Base-by-base conservation (phyloP, 2,888 invertebrate species). In the Tolmerus cingulatus region DNA sequence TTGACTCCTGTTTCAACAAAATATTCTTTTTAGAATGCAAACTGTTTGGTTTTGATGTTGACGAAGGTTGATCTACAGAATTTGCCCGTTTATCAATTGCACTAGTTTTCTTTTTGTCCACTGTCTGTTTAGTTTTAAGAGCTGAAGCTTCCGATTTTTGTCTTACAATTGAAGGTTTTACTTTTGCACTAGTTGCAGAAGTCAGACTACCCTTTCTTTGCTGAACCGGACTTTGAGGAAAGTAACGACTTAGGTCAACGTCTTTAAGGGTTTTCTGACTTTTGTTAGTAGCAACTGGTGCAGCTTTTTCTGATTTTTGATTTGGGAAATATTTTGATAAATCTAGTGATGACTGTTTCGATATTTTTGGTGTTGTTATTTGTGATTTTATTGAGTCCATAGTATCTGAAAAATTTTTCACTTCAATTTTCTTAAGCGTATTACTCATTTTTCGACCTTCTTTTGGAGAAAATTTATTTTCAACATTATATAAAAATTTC, bases 321-420 rank as follows among this genome's bases (percentile, higher is more conserved):
- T 91, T 91, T 9, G 93, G 93, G 89, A 93, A 93, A 88, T 92
- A 93, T 87, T 92, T 92, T 9, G 92, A 91, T 1, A 93, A 89
- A 89, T 93, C 92, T 1, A 92, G 89, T n/a, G 89, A 89, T 4
- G 89, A 88, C 87, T 91, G 91, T 2, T 91, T 89, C 81, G 92
- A 91, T 2, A 92, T 90, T 34, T 91, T 92, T 1, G 92, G 92
- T 76, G 89, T 90, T 0, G 90, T 90, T 86, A 92, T 90, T 90
- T 92, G 92, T 0, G 92, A 90, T 84, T 92, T 92, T 2, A 93
- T 93, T 1, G 90, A 90, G 88, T 92, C 91, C 90, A 92, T 91
- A 1, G 92, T 92, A 12, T 91, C 92, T 1, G 92, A 91, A 89
- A 92, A 93, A 86, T 90, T 92, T 87, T 90, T 91, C 0, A 91